Evolutionary conservation across 2,888 invertebrate species (phyloP), one percentile per base, ranked within the genome.

Genomic region (Sisyra nigra): DNA sequence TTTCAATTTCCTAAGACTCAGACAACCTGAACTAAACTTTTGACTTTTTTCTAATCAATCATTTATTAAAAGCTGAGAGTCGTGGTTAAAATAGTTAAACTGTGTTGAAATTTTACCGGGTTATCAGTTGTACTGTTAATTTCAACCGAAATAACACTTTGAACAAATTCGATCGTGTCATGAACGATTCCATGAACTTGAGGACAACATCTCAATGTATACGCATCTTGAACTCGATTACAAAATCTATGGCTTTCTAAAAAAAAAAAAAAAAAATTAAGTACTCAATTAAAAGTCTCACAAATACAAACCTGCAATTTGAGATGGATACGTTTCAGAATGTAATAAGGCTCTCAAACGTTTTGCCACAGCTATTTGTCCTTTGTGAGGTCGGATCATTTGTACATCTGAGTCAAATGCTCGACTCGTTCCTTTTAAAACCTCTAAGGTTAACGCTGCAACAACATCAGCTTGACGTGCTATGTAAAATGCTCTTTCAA

Each of bases 91-190:
- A n/a, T n/a, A n/a, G n/a, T n/a, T n/a, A n/a, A n/a, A n/a, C n/a
- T n/a, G n/a, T n/a, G n/a, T n/a, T n/a, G n/a, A n/a, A n/a, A n/a
- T n/a, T n/a, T n/a, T n/a, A 72, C 69, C 45, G 77, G 77, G 56
- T 77, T 77, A 55, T 77, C 77, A 2, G 76, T 77, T 11, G 72
- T 74, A 48, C 74, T 73, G 60, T 78, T 78, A 60, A 78, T 69
- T 56, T 78, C 78, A 2, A 67, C 71, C 0, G 66, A 65, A 17
- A 78, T 63, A 7, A 78, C 63, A 3, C 64, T 61, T 36, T 68
- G 59, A 1, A 72, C 74, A 56, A 78, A 78, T 40, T 68, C 67
- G 11, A 77, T 69, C 0, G 76, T 78, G 53, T 79, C 77, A 53
- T 72, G 71, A 3, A 71, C 72, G 36, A 78, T 66, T 9, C 78